Percentiles rank a stretch among this genome's conserved stretches.
These are phyloP conservation scores for Seriola dumerili DNA, from an alignment of 2,113 vertebrate species.

Conservation along the genomic window DNA sequence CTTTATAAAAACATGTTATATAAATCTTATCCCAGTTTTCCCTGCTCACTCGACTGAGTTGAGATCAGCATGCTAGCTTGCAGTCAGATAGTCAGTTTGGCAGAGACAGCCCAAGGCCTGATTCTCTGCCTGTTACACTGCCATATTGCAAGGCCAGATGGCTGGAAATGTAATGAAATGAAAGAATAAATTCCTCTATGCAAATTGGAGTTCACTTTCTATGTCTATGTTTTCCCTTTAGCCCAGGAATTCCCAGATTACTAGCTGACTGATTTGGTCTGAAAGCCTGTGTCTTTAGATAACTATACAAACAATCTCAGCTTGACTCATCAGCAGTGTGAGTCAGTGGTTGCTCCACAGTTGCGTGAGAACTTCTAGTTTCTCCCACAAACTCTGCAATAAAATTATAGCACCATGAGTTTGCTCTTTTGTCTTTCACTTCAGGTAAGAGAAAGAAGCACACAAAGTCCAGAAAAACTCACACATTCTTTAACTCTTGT, in stretches of 20 bases:
- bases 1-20: conserved; percentile 1
- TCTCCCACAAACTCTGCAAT: neutral
- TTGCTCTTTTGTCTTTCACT: neutral
- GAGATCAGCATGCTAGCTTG: conserved; percentile 30
- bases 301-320: neutral
- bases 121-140: conserved; percentile 27
- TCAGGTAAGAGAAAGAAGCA: neutral
- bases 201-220: conserved; percentile 16
- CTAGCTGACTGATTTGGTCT: conserved; percentile 3
- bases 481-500: no score
- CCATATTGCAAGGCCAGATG: conserved; percentile 59
- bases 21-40: conserved; percentile 22
- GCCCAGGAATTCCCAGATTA: neutral
- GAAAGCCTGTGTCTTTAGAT: conserved; percentile 10
- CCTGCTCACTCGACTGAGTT: conserved; percentile 26
- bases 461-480: neutral
- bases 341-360: neutral
- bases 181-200: conserved; percentile 22
- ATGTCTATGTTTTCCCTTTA: conserved; percentile 5
- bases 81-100: conserved; percentile 27
- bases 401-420: neutral
- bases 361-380: neutral
- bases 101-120: conserved; percentile 22
- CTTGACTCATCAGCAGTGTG: neutral
- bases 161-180: conserved; percentile 46